A percentile compares a stretch with the other conserved stretches of the same genome.
Evolutionary conservation across 2,888 invertebrate genomes (phyloP).

Genomic region (Ferrisia virgata): DNA sequence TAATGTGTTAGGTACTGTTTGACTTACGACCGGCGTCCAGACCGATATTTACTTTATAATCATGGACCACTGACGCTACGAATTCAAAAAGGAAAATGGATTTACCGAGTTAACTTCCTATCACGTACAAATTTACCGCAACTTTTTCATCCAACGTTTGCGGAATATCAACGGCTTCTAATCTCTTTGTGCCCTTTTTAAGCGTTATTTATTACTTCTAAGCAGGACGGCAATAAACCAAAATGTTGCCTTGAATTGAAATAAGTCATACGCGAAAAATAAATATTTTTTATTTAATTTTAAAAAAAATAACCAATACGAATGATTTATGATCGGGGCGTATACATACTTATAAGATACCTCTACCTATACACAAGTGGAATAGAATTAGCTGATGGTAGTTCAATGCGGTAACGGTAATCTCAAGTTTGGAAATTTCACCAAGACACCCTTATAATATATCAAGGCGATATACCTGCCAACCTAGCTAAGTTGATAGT

Average conservation of each 20-base stretch:
- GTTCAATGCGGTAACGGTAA: too few relatives aligned
- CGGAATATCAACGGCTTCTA: slow-evolving; percentile 28
- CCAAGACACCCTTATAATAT: too few relatives aligned
- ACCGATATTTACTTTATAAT: slow-evolving; percentile 28
- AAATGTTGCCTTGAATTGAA: neutral
- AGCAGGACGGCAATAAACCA: neutral
- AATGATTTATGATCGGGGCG: neutral
- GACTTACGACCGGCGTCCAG: neutral
- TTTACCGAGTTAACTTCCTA: slow-evolving; percentile 23
- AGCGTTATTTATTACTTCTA: slow-evolving; percentile 18
- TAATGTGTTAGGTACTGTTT: neutral
- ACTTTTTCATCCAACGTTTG: slow-evolving; percentile 26
- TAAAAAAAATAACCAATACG: neutral
- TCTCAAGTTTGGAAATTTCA: too few relatives aligned
- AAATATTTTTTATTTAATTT: slow-evolving; percentile 16
- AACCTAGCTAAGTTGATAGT: too few relatives aligned
- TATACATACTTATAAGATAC: too few relatives aligned
- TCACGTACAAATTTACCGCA: slow-evolving; percentile 28
- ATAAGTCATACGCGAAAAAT: slow-evolving; percentile 25
- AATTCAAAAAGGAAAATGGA: slow-evolving; percentile 28
- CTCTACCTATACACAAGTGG: too few relatives aligned
- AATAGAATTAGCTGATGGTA: too few relatives aligned
- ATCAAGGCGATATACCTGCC: too few relatives aligned
- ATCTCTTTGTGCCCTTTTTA: slow-evolving; percentile 16
- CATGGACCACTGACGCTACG: slow-evolving; percentile 14